These are phyloP conservation scores for Cephus pulcher DNA, from an alignment of 2,888 invertebrate genomes.

Conservation along the genomic window DNA sequence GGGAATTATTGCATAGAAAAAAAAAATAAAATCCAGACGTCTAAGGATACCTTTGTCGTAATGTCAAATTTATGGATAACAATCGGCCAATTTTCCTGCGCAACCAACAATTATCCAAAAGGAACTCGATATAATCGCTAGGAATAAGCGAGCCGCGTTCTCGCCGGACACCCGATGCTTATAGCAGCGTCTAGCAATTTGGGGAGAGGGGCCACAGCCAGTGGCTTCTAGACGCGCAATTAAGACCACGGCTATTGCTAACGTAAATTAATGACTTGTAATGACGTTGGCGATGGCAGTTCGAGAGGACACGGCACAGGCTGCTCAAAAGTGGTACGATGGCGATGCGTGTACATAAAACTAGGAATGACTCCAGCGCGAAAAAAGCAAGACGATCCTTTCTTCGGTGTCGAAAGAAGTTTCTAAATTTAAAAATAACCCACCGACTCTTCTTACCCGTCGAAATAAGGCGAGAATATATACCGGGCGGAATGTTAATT, in stretches of 20 bases:
- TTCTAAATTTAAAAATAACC: constrained; percentile 17
- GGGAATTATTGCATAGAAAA: neutral
- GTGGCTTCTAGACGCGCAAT: constrained; percentile 41
- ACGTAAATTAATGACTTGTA: constrained; percentile 44
- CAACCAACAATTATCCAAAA: constrained; percentile 54
- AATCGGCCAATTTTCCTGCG: constrained; percentile 50
- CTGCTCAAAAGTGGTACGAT: neutral
- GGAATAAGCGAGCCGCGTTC: constrained; percentile 33
- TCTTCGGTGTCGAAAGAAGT: neutral
- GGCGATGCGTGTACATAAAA: neutral
- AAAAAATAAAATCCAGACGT: neutral
- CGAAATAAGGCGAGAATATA: constrained; percentile 48
- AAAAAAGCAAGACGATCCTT: neutral
- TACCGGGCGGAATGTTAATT: constrained; percentile 49
- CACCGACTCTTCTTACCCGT: constrained; percentile 20
- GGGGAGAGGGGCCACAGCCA: constrained; percentile 33
- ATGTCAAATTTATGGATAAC: constrained; percentile 49
- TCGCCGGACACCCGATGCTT: constrained; percentile 53
- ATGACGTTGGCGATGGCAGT: constrained; percentile 16
- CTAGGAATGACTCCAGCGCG: neutral
- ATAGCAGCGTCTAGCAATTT: constrained; percentile 53
- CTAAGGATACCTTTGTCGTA: constrained; percentile 43
- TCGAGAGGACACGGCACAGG: neutral
- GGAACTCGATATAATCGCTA: constrained; percentile 50
- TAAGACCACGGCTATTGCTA: constrained; percentile 41